These are phyloP conservation scores for Hylaeus volcanicus DNA, from an alignment of 1,140 invertebrate species.

Conservation along the genomic window DNA sequence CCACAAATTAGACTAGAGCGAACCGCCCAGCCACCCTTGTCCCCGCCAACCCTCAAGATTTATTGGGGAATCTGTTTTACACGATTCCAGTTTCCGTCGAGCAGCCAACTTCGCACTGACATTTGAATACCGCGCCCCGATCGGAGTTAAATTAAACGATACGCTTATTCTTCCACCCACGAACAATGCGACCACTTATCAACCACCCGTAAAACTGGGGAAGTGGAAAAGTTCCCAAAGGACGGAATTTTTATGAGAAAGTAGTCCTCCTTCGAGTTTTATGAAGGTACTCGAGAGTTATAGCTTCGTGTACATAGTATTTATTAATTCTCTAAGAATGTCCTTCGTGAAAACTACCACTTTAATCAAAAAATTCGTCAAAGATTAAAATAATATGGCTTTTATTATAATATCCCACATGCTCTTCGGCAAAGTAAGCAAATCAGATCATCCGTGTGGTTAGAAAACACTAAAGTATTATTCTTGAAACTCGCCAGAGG, in stretches of 20 bases:
- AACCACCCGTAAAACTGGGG: too few relatives aligned
- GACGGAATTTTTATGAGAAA: too few relatives aligned
- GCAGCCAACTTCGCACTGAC: conserved; percentile 52
- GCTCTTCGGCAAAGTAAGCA: too few relatives aligned
- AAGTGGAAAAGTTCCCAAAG: too few relatives aligned
- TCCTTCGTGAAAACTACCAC: too few relatives aligned
- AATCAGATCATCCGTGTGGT: not conserved
- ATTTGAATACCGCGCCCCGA: conserved; percentile 40
- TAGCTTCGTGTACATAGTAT: too few relatives aligned
- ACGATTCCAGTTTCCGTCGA: conserved; percentile 32
- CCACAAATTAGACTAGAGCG: conserved; percentile 61
- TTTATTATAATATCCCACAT: too few relatives aligned
- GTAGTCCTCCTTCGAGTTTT: too few relatives aligned
- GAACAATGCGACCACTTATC: not conserved
- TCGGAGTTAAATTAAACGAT: conserved; percentile 44
- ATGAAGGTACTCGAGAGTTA: too few relatives aligned
- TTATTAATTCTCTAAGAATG: too few relatives aligned
- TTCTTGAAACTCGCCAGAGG: not conserved
- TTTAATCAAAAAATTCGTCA: too few relatives aligned
- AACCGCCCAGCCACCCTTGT: not conserved
- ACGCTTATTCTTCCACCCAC: not conserved
- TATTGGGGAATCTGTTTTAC: conserved; percentile 55
- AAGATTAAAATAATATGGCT: too few relatives aligned
- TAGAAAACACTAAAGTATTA: not conserved
- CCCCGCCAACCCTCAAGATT: conserved; percentile 37